Conservation (phyloP, 2,113 vertebrate genomes). For the Ellobius talpinus region DNA sequence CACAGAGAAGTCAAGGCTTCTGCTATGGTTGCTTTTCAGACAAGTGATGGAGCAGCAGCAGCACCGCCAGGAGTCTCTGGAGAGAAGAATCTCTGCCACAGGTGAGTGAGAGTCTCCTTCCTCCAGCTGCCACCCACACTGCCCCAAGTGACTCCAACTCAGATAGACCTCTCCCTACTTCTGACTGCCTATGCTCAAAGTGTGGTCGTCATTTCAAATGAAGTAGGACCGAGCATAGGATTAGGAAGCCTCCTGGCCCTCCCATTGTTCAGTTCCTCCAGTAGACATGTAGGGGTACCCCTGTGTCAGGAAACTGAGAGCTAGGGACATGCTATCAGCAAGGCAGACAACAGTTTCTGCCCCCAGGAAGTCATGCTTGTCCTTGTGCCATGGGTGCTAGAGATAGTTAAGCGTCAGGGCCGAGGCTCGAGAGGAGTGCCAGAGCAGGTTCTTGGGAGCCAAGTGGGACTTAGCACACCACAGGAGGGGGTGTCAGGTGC, state of each 20-base stretch:
- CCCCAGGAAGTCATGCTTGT: background rate
- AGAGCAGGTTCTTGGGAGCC: background rate
- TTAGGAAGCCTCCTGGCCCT: background rate
- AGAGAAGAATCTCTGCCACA: constrained; percentile 96
- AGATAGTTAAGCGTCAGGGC: background rate
- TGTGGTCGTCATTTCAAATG: rapidly evolving
- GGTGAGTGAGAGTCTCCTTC: constrained; percentile 85
- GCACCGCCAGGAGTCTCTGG: constrained; percentile 94
- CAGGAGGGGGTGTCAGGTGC: rapidly evolving
- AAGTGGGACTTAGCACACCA: background rate
- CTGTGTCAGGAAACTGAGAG: rapidly evolving
- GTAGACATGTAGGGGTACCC: too few relatives aligned
- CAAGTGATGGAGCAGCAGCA: constrained; percentile 97
- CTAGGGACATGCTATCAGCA: background rate
- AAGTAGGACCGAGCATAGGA: too few relatives aligned
- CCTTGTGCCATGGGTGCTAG: background rate
- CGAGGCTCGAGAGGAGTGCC: background rate
- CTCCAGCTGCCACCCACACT: background rate
- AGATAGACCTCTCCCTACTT: background rate
- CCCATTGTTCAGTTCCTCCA: rapidly evolving
- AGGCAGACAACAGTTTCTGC: background rate
- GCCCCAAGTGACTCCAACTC: background rate
- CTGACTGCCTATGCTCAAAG: rapidly evolving
- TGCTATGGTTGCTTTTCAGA: constrained; percentile 84
- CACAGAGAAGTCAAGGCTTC: background rate